Percentiles rank a stretch among this genome's conserved stretches.
phyloP scores from a whole-genome alignment of 2,113 vertebrate species.

The Jacana jacana region DNA sequence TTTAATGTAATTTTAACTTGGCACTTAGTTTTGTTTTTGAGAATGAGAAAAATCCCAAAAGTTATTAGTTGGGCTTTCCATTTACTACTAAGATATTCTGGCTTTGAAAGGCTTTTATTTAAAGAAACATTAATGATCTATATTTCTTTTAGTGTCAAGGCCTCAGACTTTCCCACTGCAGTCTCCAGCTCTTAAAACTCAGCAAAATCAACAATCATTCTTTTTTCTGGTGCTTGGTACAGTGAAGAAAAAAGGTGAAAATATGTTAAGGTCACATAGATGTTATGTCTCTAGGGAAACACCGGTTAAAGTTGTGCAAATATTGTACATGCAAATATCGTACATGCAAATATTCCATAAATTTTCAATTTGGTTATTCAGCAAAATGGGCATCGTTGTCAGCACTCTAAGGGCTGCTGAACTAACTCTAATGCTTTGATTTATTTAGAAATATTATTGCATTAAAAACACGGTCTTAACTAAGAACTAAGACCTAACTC shows the following conservation, averaged over 20 bases:
- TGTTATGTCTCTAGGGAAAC: background rate
- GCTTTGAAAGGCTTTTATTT: background rate
- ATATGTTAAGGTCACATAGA: background rate
- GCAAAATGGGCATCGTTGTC: background rate
- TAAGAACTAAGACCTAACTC: background rate
- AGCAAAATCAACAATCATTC: background rate
- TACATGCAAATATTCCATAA: background rate
- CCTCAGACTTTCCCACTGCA: background rate
- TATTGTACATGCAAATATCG: slow-evolving; percentile 2
- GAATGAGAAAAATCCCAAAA: background rate
- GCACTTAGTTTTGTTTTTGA: background rate
- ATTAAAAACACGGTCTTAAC: background rate
- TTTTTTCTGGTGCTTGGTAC: background rate
- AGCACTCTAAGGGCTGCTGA: background rate
- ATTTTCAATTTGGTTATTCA: background rate
- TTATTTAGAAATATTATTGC: slow-evolving; percentile 25
- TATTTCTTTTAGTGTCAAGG: background rate
- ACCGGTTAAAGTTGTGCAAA: background rate
- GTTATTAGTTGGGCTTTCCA: background rate
- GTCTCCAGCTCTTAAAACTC: background rate
- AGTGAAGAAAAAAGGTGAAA: slow-evolving; percentile 2
- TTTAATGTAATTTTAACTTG: background rate
- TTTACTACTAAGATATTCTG: background rate
- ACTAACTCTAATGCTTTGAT: background rate
- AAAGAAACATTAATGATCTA: background rate